Evolutionary conservation across 2,797 vertebrate genomes (phyloP), one percentile per base, ranked within the genome.

Genomic region (Malurus splendens): DNA sequence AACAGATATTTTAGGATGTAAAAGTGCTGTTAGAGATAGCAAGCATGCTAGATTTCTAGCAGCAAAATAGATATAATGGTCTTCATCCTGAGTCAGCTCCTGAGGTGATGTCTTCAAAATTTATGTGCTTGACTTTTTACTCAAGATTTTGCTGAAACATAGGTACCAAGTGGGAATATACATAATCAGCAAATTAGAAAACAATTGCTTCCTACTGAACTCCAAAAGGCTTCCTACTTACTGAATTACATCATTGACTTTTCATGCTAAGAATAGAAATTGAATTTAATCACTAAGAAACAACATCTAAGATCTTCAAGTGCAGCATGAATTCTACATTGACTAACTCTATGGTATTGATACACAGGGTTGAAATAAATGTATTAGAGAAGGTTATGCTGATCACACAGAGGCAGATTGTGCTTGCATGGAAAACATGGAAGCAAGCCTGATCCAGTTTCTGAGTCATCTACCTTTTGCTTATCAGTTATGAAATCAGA

Each of bases 171-270:
- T 73, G 61, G 67, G 18, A 70, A 33, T 60, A 65, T 4, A 56
- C 30, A 88, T 72, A 85, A 80, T 65, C 56, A 79, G 44, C 75
- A 84, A 90, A 95, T 91, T 79, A 91, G 59, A 41, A 18, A 71
- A 91, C 70, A 89, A 61, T 33, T 52, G 38, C 44, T 89, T 84
- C 65, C 70, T 81, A 18, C 54, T 61, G 68, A 61, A 94, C 81
- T 90, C 66, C n/a, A 77, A 13, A 12, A 82, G 32, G 30, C 30
- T 93, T 92, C 66, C 55, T 82, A 30, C 27, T 82, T 90, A 33
- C 20, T 84, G 64, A 94, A 90, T 85, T 89, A 41, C 42, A 22
- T 54, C 57, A 79, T 77, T 84, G 92, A 82, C 52, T 82, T 79
- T 38, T 81, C 92, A 65, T 33, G 27, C 41, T 66, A 64, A 80